These are phyloP conservation scores for Drosophila arizonae DNA, from an alignment of 1,140 invertebrate genomes.

Conservation along the genomic window DNA sequence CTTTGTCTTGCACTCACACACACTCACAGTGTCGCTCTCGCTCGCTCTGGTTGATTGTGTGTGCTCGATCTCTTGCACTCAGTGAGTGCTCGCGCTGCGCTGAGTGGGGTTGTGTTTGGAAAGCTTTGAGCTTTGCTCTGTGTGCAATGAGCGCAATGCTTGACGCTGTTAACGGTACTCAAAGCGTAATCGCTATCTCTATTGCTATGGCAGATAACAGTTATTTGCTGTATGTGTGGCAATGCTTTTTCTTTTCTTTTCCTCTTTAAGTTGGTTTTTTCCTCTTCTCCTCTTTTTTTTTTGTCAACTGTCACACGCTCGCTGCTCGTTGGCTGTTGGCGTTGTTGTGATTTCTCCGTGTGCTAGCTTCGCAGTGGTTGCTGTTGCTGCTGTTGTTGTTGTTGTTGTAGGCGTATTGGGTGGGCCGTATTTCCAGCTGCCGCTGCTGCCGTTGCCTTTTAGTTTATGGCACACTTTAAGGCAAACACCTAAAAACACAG, in stretches of 20 bases:
- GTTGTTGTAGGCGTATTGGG: constrained; percentile 68
- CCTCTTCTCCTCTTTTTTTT: not conserved
- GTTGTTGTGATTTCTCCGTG: constrained; percentile 68
- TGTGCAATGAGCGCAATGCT: constrained; percentile 49
- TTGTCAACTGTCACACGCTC: constrained; percentile 41
- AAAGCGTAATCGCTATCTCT: constrained; percentile 68
- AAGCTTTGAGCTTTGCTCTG: constrained; percentile 44
- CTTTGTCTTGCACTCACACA: not conserved
- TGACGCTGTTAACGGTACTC: constrained; percentile 53
- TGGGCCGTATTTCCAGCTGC: constrained; percentile 45
- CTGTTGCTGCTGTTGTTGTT: not conserved
- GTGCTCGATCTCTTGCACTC: constrained; percentile 42
- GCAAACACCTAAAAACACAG: constrained; percentile 67
- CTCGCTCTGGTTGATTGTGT: constrained; percentile 3
- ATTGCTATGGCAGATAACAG: constrained; percentile 55
- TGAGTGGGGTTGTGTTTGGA: constrained; percentile 10
- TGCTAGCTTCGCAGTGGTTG: not conserved
- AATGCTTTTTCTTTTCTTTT: constrained; percentile 35
- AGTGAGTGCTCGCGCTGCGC: constrained; percentile 9
- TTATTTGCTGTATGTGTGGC: constrained; percentile 36
- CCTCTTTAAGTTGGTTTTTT: constrained; percentile 13
- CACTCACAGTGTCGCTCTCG: not conserved
- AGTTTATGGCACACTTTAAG: constrained; percentile 79
- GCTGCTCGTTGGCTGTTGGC: constrained; percentile 20
- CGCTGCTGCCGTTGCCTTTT: constrained; percentile 52